Evolutionary conservation across 2,888 invertebrate species (phyloP).

Genomic region (Tachina grossa): DNA sequence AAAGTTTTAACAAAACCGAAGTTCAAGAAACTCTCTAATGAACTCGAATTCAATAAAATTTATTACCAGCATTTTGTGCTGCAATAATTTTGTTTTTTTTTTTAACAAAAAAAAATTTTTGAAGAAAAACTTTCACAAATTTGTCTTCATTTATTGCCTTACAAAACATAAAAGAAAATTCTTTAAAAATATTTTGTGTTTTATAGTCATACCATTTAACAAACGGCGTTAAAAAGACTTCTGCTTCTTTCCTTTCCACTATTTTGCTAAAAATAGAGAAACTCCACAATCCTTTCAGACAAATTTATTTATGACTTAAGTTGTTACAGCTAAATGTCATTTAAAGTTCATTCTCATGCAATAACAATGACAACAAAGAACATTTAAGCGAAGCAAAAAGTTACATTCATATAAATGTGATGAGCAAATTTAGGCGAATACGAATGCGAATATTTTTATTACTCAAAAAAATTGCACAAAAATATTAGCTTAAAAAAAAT

Average conservation of each 20-base stretch:
- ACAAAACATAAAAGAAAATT: constrained; percentile 59
- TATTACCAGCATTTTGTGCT: constrained; percentile 28
- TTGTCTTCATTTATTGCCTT: constrained; percentile 67
- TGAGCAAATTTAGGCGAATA: no score
- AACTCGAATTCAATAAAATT: not conserved
- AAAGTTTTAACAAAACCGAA: no score
- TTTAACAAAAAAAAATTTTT: not conserved
- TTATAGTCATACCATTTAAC: constrained; percentile 48
- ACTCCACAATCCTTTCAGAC: constrained; percentile 61
- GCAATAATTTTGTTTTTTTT: not conserved
- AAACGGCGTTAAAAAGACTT: constrained; percentile 38
- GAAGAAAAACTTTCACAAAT: constrained; percentile 46
- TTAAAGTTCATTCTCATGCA: constrained; percentile 66
- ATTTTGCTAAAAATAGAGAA: constrained; percentile 18
- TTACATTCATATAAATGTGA: no score
- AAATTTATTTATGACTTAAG: constrained; percentile 71
- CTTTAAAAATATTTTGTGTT: constrained; percentile 53
- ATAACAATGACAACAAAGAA: constrained; percentile 41
- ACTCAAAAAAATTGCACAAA: no score
- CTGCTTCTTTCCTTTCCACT: not conserved
- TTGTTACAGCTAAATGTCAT: constrained; percentile 70
- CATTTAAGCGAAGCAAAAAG: constrained; percentile 48
- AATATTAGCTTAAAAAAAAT: no score
- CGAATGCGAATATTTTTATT: no score
- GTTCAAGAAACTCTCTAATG: not conserved